Base-by-base conservation (phyloP, 2,888 invertebrate genomes). In the Steinernema carpocapsae region DNA sequence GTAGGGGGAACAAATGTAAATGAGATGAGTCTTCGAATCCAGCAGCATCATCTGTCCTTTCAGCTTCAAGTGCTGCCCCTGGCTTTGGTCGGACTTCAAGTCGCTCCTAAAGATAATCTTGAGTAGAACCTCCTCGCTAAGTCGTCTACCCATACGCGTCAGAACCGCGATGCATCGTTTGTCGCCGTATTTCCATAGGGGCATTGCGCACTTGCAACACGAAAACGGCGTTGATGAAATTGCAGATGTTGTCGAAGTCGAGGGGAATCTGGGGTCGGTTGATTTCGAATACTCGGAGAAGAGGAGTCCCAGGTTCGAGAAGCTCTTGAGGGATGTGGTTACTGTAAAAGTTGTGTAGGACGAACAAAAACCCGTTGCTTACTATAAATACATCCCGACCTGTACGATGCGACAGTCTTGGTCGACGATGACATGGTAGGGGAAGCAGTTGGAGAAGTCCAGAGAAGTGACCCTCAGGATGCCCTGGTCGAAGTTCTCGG, bases 201-300 rank as follows among this genome's bases (percentile, higher is more conserved):
- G 80, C 77, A 14, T 79, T 78, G 29, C 82, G 79, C 24, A 85
- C 82, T 74, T 86, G 85, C 0, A 86, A 77, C 2, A 86, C 86
- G 72, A 86, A 86, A 7, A 86, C 86, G 7, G 85, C 85, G 75
- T 86, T 86, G 76, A 86, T 86, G 75, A 86, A 86, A 75, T 86
- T 85, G 77, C 82, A 84, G 32, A 82, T 85, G 70, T 82, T 84
- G 45, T 86, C 87, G 74, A 84, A 87, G 75, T 86, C 86, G n/a
- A 87, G 74, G 19, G 86, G 86, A 70, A 87, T 84, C 70, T 87
- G 84, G 0, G 87, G 87, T 0, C 86, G 83, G 29, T 81, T 81
- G 37, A 87, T 82, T 75, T 85, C 83, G 70, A 80, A 82, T 14
- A 86, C 77, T 48, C 84, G 77, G 64, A 84, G 78, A 7, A 87